Evolutionary conservation across 1,140 invertebrate species (phyloP).

Genomic region (Hestina assimilis): DNA sequence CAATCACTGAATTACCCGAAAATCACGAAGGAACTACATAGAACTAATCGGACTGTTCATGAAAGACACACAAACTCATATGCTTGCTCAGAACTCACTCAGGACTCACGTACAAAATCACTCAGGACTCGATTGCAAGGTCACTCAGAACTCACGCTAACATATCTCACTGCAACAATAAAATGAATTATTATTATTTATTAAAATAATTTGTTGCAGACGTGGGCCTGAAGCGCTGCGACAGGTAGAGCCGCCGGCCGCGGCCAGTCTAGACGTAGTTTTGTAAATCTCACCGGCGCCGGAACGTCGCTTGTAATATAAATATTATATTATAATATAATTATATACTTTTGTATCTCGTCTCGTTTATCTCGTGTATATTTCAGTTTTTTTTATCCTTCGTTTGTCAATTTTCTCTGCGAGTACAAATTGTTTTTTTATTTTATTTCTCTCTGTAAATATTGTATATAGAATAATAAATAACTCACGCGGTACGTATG

Average conservation of each 20-base stretch:
- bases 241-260: slow-evolving; percentile 47
- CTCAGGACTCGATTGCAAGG: too few relatives aligned
- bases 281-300: slow-evolving; percentile 53
- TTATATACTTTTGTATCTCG: slow-evolving; percentile 42
- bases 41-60: too few relatives aligned
- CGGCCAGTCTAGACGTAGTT: slow-evolving; percentile 37
- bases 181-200: too few relatives aligned
- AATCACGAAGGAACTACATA: too few relatives aligned
- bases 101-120: too few relatives aligned
- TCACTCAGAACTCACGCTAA: too few relatives aligned
- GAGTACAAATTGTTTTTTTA: slow-evolving; percentile 71
- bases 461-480: slow-evolving; percentile 65
- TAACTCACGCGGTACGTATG: slow-evolving; percentile 33
- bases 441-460: slow-evolving; percentile 75
- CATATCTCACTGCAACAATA: too few relatives aligned
- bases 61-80: too few relatives aligned
- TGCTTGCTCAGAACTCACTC: too few relatives aligned
- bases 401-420: slow-evolving; percentile 66
- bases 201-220: slow-evolving; percentile 21
- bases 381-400: slow-evolving; percentile 33
- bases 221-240: slow-evolving; percentile 42
- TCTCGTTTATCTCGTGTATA: slow-evolving; percentile 34
- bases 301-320: slow-evolving; percentile 45
- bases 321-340: too few relatives aligned
- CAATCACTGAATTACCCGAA: too few relatives aligned